Percentiles rank a stretch among this genome's conserved stretches.
phyloP scores from a whole-genome alignment of 2,888 invertebrate species.

The Philereme vetulata region DNA sequence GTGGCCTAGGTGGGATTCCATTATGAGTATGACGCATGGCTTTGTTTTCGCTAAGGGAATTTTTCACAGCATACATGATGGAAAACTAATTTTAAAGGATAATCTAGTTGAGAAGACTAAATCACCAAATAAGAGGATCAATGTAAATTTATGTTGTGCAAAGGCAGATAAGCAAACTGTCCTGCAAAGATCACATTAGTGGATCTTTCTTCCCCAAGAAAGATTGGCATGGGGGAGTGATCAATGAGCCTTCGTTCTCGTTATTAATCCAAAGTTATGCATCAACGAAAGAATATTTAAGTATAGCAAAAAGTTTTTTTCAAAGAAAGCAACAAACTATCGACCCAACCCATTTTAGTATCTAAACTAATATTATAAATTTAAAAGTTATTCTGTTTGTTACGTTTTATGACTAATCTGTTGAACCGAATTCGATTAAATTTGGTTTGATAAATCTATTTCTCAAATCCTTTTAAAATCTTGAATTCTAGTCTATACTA shows the following conservation, averaged over 20 bases:
- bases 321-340: too few species aligned
- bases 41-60: conserved; percentile 38
- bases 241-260: not conserved
- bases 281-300: too few species aligned
- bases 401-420: too few species aligned
- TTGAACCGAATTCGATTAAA: too few species aligned
- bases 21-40: conserved; percentile 60
- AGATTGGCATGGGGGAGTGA: not conserved
- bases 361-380: not conserved
- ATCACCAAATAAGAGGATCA: too few species aligned
- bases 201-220: not conserved
- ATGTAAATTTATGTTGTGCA: not conserved
- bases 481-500: too few species aligned
- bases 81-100: not conserved
- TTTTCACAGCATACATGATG: conserved; percentile 4
- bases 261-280: not conserved
- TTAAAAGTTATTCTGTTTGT: too few species aligned
- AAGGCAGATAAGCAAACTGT: not conserved
- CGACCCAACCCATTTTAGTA: too few species aligned
- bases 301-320: too few species aligned
- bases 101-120: not conserved
- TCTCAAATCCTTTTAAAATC: too few species aligned
- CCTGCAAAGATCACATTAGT: not conserved
- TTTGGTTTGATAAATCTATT: too few species aligned
- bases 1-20: conserved; percentile 46